Conservation (phyloP, 2,888 invertebrate genomes). For the Calliscelio sp. region DNA sequence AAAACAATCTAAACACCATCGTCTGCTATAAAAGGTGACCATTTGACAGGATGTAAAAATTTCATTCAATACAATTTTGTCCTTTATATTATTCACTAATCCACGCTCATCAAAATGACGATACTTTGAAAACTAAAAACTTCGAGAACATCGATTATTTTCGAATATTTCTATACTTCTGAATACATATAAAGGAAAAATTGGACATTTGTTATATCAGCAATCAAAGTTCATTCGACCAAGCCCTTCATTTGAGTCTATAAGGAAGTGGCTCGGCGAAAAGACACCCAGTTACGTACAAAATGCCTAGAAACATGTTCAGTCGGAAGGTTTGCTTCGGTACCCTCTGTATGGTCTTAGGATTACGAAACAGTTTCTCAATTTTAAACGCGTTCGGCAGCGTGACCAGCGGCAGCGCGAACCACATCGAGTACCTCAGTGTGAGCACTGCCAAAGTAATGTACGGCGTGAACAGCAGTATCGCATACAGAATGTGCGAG, state of each 20-base stretch:
- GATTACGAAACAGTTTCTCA: slow-evolving; percentile 94
- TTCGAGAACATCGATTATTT: too few species aligned
- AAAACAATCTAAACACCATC: too few species aligned
- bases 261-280: slow-evolving; percentile 83
- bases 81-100: too few species aligned
- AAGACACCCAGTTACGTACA: slow-evolving; percentile 93
- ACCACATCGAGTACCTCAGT: slow-evolving; percentile 94
- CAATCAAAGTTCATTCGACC: too few species aligned
- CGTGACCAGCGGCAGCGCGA: slow-evolving; percentile 95
- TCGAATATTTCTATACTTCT: too few species aligned
- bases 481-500: slow-evolving; percentile 96
- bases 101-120: not conserved
- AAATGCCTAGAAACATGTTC: slow-evolving; percentile 95
- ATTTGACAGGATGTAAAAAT: not conserved
- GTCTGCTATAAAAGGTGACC: too few species aligned
- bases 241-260: slow-evolving; percentile 61
- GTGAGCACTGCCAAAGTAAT: slow-evolving; percentile 95
- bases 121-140: too few species aligned
- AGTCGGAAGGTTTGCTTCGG: slow-evolving; percentile 96
- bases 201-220: too few species aligned
- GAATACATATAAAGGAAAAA: too few species aligned
- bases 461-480: slow-evolving; percentile 96
- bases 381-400: slow-evolving; percentile 95
- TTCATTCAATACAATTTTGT: not conserved
- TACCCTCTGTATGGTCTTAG: slow-evolving; percentile 92